Conservation (phyloP, 1,140 invertebrate species). For the Elysia chlorotica region DNA sequence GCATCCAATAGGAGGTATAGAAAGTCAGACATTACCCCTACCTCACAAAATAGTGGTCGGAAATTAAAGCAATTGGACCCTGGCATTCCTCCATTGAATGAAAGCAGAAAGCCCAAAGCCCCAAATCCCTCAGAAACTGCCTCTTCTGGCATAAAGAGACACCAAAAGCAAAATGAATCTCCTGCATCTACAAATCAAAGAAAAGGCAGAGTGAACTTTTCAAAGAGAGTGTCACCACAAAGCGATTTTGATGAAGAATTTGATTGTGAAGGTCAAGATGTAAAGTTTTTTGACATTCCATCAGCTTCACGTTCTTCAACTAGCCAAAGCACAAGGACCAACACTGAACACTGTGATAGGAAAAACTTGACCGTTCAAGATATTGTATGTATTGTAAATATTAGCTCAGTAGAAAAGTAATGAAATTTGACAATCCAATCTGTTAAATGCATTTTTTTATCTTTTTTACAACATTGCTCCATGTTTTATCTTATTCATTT, state of each 20-base stretch:
- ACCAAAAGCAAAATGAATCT: too few relatives aligned
- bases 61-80: too few relatives aligned
- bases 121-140: background rate
- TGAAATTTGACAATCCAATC: background rate
- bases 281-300: background rate
- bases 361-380: background rate
- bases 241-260: too few relatives aligned
- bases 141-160: too few relatives aligned
- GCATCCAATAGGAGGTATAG: too few relatives aligned
- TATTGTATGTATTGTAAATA: constrained; percentile 16
- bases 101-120: background rate
- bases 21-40: too few relatives aligned
- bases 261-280: background rate
- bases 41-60: too few relatives aligned
- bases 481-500: background rate
- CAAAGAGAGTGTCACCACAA: too few relatives aligned
- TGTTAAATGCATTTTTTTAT: background rate
- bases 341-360: background rate
- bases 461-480: background rate
- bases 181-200: too few relatives aligned
- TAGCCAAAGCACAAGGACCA: background rate
- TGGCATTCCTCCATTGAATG: too few relatives aligned
- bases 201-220: too few relatives aligned
- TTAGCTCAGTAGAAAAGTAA: too few relatives aligned
- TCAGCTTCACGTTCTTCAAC: background rate